Conservation (phyloP, 2,113 vertebrate species). For the Hippolais icterina region DNA sequence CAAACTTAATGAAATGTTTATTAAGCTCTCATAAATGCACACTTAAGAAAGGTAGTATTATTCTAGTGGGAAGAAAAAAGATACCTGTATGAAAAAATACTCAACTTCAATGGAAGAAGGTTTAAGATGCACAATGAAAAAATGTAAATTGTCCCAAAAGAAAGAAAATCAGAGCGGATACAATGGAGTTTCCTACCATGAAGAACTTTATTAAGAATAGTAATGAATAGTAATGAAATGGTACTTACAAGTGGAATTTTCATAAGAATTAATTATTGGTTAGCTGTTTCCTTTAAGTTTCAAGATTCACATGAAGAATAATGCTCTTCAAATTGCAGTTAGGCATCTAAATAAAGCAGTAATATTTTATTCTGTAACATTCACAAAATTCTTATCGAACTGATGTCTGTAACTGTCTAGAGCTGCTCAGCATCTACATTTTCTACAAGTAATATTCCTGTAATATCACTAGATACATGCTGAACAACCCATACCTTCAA, state of each 20-base stretch:
- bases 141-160: background rate
- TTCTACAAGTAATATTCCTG: background rate
- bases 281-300: background rate
- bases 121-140: background rate
- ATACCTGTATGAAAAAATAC: background rate
- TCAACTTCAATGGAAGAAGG: background rate
- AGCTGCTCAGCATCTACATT: background rate
- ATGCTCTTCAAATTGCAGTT: background rate
- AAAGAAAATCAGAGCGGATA: background rate
- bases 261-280: background rate
- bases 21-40: slow-evolving; percentile 32
- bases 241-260: background rate
- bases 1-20: slow-evolving; percentile 39
- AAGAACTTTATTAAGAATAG: background rate
- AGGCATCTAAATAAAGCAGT: background rate
- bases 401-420: background rate
- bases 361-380: background rate
- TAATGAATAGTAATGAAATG: background rate
- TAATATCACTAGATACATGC: background rate
- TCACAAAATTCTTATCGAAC: slow-evolving; percentile 1
- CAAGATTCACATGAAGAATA: background rate
- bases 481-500: background rate
- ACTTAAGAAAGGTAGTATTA: background rate
- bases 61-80: background rate
- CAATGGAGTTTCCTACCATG: background rate